Conservation (phyloP, 2,888 invertebrate species). For the Scaptomyza flava region DNA sequence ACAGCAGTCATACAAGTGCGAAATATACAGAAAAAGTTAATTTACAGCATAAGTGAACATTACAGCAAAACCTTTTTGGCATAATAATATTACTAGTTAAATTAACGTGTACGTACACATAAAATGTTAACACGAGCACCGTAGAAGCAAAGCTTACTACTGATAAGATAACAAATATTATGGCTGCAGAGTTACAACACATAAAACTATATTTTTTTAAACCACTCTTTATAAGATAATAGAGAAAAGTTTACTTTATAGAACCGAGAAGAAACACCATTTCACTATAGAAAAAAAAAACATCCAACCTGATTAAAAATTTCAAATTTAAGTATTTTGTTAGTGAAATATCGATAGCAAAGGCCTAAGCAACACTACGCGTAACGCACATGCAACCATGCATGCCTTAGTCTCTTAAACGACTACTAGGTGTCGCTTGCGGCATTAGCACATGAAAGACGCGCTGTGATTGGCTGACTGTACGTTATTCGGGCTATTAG, state of each 20-base stretch:
- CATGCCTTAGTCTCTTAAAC: slow-evolving; percentile 47
- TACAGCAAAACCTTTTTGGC: slow-evolving; percentile 15
- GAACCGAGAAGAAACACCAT: not conserved
- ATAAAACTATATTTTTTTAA: not conserved
- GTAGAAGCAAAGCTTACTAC: slow-evolving; percentile 26
- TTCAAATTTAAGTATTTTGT: slow-evolving; percentile 33
- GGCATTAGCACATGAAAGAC: slow-evolving; percentile 63
- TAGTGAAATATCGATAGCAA: slow-evolving; percentile 33
- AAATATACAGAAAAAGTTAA: slow-evolving; percentile 12
- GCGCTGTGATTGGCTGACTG: slow-evolving; percentile 72
- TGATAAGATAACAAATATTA: slow-evolving; percentile 64
- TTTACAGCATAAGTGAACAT: slow-evolving; percentile 16
- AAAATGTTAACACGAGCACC: slow-evolving; percentile 11
- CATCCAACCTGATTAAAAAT: slow-evolving; percentile 18
- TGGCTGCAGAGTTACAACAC: slow-evolving; percentile 48
- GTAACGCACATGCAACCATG: slow-evolving; percentile 43
- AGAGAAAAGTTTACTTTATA: slow-evolving; percentile 1
- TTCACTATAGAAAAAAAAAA: slow-evolving; percentile 4
- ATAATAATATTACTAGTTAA: slow-evolving; percentile 67
- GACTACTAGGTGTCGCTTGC: slow-evolving; percentile 67
- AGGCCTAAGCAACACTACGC: slow-evolving; percentile 28
- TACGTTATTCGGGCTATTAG: slow-evolving; percentile 61
- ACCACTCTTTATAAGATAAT: not conserved
- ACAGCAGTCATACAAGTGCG: not conserved
- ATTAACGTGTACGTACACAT: slow-evolving; percentile 23